Conservation (phyloP, 2,888 invertebrate species). For the Caenorhabditis panamensis region DNA sequence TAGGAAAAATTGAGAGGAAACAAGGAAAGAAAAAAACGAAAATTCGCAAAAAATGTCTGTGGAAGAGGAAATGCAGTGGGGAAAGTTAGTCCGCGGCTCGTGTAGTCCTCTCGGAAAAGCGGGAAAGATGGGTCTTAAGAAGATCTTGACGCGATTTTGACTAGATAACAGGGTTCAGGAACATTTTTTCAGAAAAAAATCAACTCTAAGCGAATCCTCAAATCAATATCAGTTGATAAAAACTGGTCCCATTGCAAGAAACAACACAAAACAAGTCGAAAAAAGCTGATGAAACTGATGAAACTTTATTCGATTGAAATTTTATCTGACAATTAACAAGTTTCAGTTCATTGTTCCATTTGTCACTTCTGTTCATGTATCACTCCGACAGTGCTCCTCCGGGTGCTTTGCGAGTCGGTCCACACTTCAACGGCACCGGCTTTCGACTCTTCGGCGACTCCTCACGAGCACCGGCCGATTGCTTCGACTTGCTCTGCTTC, state of each 20-base stretch:
- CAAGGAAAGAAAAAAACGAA: background rate
- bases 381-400: constrained; percentile 12
- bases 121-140: background rate
- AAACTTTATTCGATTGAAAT: no score
- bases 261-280: no score
- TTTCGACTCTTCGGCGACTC: constrained; percentile 27
- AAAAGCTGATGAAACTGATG: no score
- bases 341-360: no score
- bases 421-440: constrained; percentile 3
- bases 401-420: constrained; percentile 11
- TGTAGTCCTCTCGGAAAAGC: no score
- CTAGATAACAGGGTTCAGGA: no score
- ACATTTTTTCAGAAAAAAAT: no score
- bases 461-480: constrained; percentile 1
- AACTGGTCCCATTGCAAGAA: no score
- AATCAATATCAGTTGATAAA: no score
- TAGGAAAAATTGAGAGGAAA: background rate
- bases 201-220: no score
- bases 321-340: no score
- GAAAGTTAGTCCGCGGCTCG: background rate
- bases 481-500: background rate
- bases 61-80: background rate
- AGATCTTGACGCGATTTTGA: no score
- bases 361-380: background rate
- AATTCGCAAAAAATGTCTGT: background rate